These are phyloP conservation scores for Embiotoca jacksoni DNA, from an alignment of 2,113 vertebrate species.

Conservation along the genomic window DNA sequence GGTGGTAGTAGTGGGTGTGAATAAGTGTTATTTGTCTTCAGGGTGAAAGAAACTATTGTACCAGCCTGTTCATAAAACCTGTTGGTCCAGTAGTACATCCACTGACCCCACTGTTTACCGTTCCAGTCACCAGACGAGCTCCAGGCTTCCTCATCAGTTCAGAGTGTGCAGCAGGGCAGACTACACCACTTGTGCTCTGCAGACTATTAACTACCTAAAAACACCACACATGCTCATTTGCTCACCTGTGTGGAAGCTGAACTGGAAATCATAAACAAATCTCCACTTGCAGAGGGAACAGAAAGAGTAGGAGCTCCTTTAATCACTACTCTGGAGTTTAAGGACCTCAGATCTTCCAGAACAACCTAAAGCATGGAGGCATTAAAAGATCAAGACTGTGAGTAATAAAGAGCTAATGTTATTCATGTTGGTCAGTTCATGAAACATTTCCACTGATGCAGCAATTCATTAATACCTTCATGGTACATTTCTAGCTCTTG, in stretches of 20 bases:
- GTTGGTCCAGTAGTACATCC: conserved; percentile 18
- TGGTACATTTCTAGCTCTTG: conserved; percentile 2
- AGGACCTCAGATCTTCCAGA: too few relatives aligned
- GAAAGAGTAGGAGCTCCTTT: too few relatives aligned
- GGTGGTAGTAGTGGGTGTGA: background rate
- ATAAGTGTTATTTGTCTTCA: conserved; percentile 12
- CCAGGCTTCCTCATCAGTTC: conserved; percentile 8
- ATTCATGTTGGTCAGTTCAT: background rate
- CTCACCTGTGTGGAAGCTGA: too few relatives aligned
- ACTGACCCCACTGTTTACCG: conserved; percentile 9
- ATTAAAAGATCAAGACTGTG: too few relatives aligned
- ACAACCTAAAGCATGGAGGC: too few relatives aligned
- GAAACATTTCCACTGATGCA: background rate
- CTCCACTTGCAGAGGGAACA: too few relatives aligned
- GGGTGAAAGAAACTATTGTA: conserved; percentile 5
- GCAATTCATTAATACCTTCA: conserved; percentile 3
- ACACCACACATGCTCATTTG: too few relatives aligned
- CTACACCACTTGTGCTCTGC: too few relatives aligned
- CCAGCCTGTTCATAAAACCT: conserved; percentile 33
- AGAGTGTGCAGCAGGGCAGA: background rate
- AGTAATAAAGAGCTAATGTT: too few relatives aligned
- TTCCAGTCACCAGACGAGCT: conserved; percentile 14
- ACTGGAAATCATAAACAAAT: too few relatives aligned
- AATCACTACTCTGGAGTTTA: too few relatives aligned
- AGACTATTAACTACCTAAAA: too few relatives aligned